phyloP scores from a whole-genome alignment of 2,797 vertebrate genomes.

The Pyrocephalus nanus region DNA sequence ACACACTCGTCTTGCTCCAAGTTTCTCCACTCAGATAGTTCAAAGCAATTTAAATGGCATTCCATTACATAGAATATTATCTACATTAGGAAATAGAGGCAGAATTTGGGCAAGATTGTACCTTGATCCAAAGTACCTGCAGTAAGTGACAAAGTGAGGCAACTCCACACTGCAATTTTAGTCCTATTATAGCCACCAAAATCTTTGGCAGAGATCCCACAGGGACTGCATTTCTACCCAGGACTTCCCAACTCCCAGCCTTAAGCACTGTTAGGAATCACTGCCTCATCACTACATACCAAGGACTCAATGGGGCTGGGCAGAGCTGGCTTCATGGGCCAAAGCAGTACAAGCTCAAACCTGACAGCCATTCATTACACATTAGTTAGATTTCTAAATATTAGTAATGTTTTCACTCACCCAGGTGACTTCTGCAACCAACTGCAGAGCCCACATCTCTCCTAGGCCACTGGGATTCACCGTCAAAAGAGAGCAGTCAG shows the following conservation, averaged over 20 bases:
- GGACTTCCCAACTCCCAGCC: neutral
- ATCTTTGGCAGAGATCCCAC: neutral
- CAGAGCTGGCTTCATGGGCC: neutral
- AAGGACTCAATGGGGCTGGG: neutral
- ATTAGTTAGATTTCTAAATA: neutral
- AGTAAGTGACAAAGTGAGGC: neutral
- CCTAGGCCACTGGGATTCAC: neutral
- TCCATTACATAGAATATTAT: neutral
- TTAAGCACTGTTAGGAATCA: neutral
- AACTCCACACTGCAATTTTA: neutral
- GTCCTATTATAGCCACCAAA: neutral
- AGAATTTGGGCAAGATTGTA: neutral
- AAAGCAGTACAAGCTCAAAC: slow-evolving; percentile 8
- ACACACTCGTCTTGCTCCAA: neutral
- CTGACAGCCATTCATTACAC: neutral
- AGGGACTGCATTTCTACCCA: neutral
- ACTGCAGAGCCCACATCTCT: neutral
- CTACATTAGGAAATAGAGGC: neutral
- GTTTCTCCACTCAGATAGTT: neutral
- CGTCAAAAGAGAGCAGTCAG: neutral
- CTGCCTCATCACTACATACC: neutral
- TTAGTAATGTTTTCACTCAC: neutral
- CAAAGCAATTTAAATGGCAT: neutral
- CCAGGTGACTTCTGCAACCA: neutral
- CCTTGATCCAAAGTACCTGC: neutral